Conservation (phyloP, 2,888 invertebrate genomes). For the Norana najaformis region DNA sequence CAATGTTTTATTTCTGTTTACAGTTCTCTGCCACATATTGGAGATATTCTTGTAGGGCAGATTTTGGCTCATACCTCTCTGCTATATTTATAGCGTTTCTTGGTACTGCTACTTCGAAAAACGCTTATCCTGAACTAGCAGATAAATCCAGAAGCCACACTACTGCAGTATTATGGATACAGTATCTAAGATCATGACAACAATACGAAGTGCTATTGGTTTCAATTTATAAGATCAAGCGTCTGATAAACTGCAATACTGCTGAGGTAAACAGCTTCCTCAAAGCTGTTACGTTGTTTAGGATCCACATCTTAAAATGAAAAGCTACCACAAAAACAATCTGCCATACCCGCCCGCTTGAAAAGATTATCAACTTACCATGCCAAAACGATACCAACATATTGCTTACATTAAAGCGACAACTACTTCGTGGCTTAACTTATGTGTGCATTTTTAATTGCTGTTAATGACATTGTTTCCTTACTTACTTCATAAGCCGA, state of each 20-base stretch:
- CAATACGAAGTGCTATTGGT: not conserved
- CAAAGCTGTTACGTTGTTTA: no score
- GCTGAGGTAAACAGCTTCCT: not conserved
- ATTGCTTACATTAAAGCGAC: not conserved
- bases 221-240: not conserved
- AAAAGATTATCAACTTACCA: not conserved
- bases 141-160: no score
- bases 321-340: no score
- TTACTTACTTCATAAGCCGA: not conserved
- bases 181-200: not conserved
- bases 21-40: not conserved
- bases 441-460: not conserved
- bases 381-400: not conserved
- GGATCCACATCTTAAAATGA: no score
- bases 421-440: not conserved
- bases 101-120: no score
- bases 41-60: not conserved
- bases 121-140: not conserved
- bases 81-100: not conserved
- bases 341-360: no score
- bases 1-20: not conserved
- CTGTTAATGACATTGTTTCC: not conserved
- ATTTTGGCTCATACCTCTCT: not conserved
- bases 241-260: not conserved
- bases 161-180: not conserved